These are phyloP conservation scores for Siphonodentalium dalli DNA, from an alignment of 2,888 invertebrate genomes.

Conservation along the genomic window DNA sequence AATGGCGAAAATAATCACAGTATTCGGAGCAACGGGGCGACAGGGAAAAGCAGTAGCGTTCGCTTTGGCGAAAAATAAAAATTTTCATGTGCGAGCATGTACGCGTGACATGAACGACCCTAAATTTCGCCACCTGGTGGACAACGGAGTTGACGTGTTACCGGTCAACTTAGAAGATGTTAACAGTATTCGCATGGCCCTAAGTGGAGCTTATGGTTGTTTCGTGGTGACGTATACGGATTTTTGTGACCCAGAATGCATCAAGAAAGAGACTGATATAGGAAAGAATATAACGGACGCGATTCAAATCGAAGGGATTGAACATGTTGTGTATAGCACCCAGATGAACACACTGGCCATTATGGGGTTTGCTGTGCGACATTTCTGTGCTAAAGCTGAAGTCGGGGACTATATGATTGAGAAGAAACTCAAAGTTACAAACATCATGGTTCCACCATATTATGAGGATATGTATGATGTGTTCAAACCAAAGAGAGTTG, in stretches of 20 bases:
- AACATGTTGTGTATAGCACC: constrained; percentile 54
- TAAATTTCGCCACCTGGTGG: constrained; percentile 33
- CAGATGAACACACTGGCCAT: constrained; percentile 48
- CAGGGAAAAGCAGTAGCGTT: constrained; percentile 50
- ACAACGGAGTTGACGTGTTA: constrained; percentile 34
- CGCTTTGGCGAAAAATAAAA: constrained; percentile 35
- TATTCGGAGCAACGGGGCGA: constrained; percentile 47
- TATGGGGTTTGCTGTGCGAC: constrained; percentile 48
- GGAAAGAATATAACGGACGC: constrained; percentile 55
- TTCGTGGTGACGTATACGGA: constrained; percentile 54
- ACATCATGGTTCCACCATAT: constrained; percentile 49
- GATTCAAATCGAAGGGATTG: constrained; percentile 37
- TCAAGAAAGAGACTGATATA: constrained; percentile 45
- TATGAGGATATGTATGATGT: constrained; percentile 49
- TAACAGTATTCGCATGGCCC: constrained; percentile 30
- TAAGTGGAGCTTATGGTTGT: constrained; percentile 40
- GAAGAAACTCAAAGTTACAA: constrained; percentile 45
- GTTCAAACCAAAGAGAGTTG: constrained; percentile 33
- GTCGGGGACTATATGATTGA: constrained; percentile 49
- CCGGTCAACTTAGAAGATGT: constrained; percentile 38
- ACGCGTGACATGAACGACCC: constrained; percentile 36
- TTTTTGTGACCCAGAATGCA: constrained; percentile 41
- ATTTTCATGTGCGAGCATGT: constrained; percentile 43
- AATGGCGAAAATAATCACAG: constrained; percentile 42
- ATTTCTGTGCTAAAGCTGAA: constrained; percentile 58